Percentiles rank a stretch among this genome's conserved stretches.
phyloP scores from a whole-genome alignment of 37 sponge, comb jelly and placozoan species.

The Aplysina aerophoba region DNA sequence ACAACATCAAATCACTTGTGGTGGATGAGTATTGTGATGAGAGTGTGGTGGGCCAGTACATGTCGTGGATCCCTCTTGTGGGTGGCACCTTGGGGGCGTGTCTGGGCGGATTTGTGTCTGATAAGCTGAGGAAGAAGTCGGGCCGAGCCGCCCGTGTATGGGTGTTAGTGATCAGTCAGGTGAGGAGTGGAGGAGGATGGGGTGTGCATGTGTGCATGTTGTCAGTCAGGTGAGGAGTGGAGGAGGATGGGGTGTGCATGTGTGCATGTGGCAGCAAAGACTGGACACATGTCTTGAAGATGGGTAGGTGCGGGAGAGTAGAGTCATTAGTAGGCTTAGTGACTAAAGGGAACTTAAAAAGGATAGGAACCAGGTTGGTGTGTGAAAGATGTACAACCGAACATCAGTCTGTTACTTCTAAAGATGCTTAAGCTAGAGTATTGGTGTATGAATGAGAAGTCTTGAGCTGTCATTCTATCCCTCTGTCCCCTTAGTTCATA shows the following conservation, averaged over 20 bases:
- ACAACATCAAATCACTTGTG: slow-evolving; percentile 75
- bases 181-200: slow-evolving; percentile 38
- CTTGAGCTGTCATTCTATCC: not conserved
- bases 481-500: slow-evolving; percentile 44
- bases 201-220: too few relatives aligned
- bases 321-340: too few relatives aligned
- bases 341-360: too few relatives aligned
- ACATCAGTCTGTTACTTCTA: not conserved
- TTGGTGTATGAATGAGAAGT: too few relatives aligned
- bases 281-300: too few relatives aligned
- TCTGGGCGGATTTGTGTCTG: slow-evolving; percentile 79
- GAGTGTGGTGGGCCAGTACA: slow-evolving; percentile 46
- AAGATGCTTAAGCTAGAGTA: not conserved
- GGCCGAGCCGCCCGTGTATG: slow-evolving; percentile 68
- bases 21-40: slow-evolving; percentile 40
- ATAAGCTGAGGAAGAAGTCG: slow-evolving; percentile 54
- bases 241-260: too few relatives aligned
- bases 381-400: not conserved
- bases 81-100: slow-evolving; percentile 77
- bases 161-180: slow-evolving; percentile 85
- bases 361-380: too few relatives aligned
- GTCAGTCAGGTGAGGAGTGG: too few relatives aligned
- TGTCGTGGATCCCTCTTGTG: slow-evolving; percentile 83
- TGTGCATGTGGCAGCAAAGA: too few relatives aligned
- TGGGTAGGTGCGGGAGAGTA: not conserved